phyloP scores from a whole-genome alignment of 2,888 invertebrate genomes.

The Cheilosia pagana region DNA sequence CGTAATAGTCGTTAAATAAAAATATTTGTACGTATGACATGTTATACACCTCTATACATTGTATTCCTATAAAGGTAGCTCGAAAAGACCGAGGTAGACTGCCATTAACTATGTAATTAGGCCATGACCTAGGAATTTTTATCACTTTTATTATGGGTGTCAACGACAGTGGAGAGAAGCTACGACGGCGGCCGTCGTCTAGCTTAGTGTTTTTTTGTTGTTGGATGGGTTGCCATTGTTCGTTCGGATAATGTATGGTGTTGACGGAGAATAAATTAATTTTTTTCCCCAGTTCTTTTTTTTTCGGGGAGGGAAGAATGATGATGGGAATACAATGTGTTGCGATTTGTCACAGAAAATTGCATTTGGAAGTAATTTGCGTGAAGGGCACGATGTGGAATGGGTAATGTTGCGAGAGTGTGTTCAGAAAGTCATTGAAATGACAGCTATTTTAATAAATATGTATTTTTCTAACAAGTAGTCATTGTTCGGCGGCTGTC shows the following conservation, averaged over 20 bases:
- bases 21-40: slow-evolving; percentile 44
- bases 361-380: slow-evolving; percentile 72
- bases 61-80: neutral
- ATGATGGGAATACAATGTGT: slow-evolving; percentile 68
- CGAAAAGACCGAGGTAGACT: slow-evolving; percentile 50
- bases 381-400: neutral
- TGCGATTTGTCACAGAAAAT: slow-evolving; percentile 74
- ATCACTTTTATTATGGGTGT: slow-evolving; percentile 73
- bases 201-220: slow-evolving; percentile 36
- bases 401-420: slow-evolving; percentile 8
- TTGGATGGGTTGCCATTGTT: slow-evolving; percentile 42
- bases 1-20: slow-evolving; percentile 68
- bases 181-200: slow-evolving; percentile 35
- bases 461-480: too few relatives aligned
- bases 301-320: slow-evolving; percentile 20
- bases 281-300: slow-evolving; percentile 37
- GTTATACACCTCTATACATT: slow-evolving; percentile 27
- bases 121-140: slow-evolving; percentile 76
- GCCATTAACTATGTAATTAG: slow-evolving; percentile 75
- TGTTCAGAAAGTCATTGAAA: slow-evolving; percentile 18
- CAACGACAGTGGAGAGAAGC: slow-evolving; percentile 65
- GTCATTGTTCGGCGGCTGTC: too few relatives aligned
- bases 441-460: too few relatives aligned
- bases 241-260: slow-evolving; percentile 55
- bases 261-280: slow-evolving; percentile 74